phyloP scores from a whole-genome alignment of 2,888 invertebrate genomes.

The Lithosia quadra region DNA sequence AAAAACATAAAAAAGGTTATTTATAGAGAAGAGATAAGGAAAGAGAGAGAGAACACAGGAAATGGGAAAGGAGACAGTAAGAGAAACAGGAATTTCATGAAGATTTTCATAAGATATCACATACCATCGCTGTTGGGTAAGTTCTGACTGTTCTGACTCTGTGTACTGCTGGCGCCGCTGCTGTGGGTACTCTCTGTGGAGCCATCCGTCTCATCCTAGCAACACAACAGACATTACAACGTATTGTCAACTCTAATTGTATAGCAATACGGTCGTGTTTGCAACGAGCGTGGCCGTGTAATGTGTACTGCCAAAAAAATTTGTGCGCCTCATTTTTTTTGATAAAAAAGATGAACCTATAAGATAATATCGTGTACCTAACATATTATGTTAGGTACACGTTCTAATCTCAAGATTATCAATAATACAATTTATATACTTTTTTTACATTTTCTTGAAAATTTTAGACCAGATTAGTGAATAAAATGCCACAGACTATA shows the following conservation, averaged over 20 bases:
- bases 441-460: too few species aligned
- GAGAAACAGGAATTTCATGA: not conserved
- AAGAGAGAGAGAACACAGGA: not conserved
- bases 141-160: conserved; percentile 79
- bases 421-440: too few species aligned
- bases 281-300: conserved; percentile 24
- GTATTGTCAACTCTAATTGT: conserved; percentile 19
- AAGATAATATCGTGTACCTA: too few species aligned
- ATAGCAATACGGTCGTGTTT: conserved; percentile 22
- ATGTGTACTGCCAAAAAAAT: conserved; percentile 34
- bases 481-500: not conserved
- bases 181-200: conserved; percentile 79
- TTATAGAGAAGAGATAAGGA: not conserved
- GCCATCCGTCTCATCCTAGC: conserved; percentile 88
- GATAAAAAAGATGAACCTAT: too few species aligned
- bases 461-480: too few species aligned
- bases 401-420: too few species aligned
- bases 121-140: conserved; percentile 81
- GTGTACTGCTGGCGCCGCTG: conserved; percentile 79
- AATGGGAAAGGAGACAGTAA: not conserved
- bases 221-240: conserved; percentile 30
- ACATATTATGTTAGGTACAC: too few species aligned
- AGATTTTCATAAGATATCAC: conserved; percentile 26
- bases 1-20: too few species aligned
- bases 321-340: too few species aligned